These are phyloP conservation scores for Sprattus sprattus DNA, from an alignment of 2,113 vertebrate species.

Conservation along the genomic window DNA sequence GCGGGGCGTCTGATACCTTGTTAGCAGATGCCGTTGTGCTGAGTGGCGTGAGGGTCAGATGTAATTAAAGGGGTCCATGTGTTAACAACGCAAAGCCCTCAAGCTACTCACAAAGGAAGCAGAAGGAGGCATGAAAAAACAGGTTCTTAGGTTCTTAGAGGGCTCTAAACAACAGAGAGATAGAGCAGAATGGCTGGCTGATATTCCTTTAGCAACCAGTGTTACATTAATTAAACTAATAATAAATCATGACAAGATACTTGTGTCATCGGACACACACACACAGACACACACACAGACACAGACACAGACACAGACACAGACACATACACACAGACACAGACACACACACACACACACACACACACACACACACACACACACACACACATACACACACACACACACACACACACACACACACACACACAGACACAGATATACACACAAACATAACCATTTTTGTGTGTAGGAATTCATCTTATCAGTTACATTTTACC, in stretches of 20 bases:
- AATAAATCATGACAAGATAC: background rate
- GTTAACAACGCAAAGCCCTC: background rate
- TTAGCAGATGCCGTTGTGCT: constrained; percentile 39
- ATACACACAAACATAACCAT: background rate
- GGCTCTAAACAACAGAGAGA: constrained; percentile 14
- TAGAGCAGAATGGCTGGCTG: background rate
- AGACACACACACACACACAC: background rate
- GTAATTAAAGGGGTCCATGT: constrained; percentile 28
- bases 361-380: background rate
- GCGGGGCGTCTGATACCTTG: constrained; percentile 25
- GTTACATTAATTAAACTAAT: background rate
- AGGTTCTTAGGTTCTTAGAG: background rate
- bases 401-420: background rate
- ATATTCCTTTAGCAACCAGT: background rate
- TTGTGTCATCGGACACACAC: too few species aligned
- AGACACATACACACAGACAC: background rate
- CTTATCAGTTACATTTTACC: background rate
- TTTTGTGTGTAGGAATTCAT: background rate
- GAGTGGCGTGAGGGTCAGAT: constrained; percentile 52
- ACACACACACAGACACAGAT: background rate
- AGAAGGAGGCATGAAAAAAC: background rate
- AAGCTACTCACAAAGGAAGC: background rate
- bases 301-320: background rate
- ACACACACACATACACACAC: background rate
- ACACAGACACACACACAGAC: too few species aligned